A percentile compares a stretch with the other conserved stretches of the same genome.
phyloP scores from a whole-genome alignment of 2,888 invertebrate species.

The Andrena bucephala region DNA sequence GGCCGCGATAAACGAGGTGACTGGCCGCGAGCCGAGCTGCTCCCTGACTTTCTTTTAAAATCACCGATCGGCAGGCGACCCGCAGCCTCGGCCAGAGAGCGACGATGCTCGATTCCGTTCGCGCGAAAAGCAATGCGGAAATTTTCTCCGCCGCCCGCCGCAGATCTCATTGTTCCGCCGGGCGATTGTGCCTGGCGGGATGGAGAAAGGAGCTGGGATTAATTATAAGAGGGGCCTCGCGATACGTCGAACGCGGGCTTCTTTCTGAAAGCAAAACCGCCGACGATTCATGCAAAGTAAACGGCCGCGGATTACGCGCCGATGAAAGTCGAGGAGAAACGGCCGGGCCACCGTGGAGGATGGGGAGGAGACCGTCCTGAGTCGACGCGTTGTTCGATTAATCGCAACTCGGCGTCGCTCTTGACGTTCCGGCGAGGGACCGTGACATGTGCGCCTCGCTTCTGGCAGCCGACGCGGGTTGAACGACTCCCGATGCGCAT shows the following conservation, averaged over 20 bases:
- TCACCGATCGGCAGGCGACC: constrained; percentile 4
- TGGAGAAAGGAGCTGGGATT: constrained; percentile 45
- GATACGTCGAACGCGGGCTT: constrained; percentile 6
- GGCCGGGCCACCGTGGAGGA: neutral
- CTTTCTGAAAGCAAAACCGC: constrained; percentile 37
- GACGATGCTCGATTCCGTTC: neutral
- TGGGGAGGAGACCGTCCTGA: neutral
- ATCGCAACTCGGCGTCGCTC: neutral
- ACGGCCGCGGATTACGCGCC: constrained; percentile 33
- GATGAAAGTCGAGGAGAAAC: constrained; percentile 46
- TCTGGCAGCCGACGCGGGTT: no score
- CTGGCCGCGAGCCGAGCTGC: constrained; percentile 45
- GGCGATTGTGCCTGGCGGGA: neutral
- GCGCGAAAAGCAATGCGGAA: constrained; percentile 37
- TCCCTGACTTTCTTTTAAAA: constrained; percentile 63
- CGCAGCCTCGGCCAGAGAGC: neutral
- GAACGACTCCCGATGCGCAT: no score
- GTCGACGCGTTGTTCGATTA: neutral
- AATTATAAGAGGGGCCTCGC: constrained; percentile 24
- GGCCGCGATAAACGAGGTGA: constrained; percentile 64
- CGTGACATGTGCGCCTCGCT: neutral
- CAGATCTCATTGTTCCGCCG: constrained; percentile 30
- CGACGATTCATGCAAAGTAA: constrained; percentile 16
- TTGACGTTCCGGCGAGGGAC: neutral
- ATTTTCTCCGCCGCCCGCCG: constrained; percentile 17